Percentiles rank a stretch among this genome's conserved stretches.
phyloP scores from a whole-genome alignment of 2,797 vertebrate genomes.

The Limosa lapponica region DNA sequence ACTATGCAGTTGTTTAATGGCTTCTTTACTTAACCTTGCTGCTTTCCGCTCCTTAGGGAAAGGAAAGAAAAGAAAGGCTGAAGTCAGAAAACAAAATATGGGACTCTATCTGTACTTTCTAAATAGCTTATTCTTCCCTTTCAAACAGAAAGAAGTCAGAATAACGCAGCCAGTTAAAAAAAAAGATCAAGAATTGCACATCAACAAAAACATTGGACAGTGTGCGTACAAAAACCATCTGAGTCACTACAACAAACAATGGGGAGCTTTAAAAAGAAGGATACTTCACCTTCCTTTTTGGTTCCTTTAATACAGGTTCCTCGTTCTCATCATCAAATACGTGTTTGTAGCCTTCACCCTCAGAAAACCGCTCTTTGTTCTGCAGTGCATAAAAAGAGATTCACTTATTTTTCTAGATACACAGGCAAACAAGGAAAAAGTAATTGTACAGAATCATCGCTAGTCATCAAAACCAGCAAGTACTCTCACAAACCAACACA shows the following conservation, averaged over 20 bases:
- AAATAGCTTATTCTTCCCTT: background rate
- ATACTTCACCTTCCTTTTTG: conserved; percentile 72
- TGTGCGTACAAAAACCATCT: rapidly evolving
- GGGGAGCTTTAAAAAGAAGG: background rate
- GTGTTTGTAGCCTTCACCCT: conserved; percentile 20
- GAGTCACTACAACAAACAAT: background rate
- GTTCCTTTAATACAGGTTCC: conserved; percentile 48
- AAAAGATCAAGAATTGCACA: background rate
- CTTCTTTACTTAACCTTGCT: conserved; percentile 91
- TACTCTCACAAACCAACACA: background rate
- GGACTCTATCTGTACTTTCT: background rate
- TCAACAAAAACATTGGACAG: background rate
- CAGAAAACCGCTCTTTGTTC: conserved; percentile 61
- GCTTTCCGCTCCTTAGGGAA: conserved; percentile 90
- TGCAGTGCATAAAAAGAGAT: background rate
- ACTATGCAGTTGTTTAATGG: conserved; percentile 93
- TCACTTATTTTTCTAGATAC: background rate
- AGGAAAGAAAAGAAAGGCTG: conserved; percentile 28
- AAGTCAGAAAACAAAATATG: background rate
- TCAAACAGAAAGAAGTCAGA: background rate
- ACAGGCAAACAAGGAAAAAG: background rate
- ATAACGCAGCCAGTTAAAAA: background rate
- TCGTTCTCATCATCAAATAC: conserved; percentile 58
- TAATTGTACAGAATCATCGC: background rate
- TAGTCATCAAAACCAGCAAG: background rate